Base-by-base conservation (phyloP, 2,113 vertebrate species). In the Caretta caretta region DNA sequence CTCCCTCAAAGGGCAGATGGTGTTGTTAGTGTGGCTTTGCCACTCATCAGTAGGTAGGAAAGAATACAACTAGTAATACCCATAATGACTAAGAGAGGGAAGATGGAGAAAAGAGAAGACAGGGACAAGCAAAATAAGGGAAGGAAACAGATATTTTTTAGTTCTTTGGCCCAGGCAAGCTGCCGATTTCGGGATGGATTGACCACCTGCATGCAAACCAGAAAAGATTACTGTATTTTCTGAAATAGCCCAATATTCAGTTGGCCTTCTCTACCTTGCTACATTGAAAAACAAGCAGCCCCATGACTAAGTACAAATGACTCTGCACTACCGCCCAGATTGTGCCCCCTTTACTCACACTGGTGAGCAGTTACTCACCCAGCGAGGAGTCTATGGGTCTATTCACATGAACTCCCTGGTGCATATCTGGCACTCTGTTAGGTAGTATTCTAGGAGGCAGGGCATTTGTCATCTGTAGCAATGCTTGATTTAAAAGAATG, bases 1-100 rank as follows among this genome's bases (percentile, higher is more conserved):
- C 85, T 59, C 80, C 29, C 84, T 95, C 76, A 20, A 13, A 62
- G 95, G 90, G 96, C 11, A 95, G 92, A 90, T 92, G 85, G 19
- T 90, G 78, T 51, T 24, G 27, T 62, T 62, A 62, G 59, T 13
- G 14, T 31, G 31, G 27, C 72, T 27, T 29, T 76, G 38, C 38
- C 25, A 10, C 24, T 86, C 38, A 22, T 10, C 20, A 19, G 19
- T 49, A 53, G 20, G 53, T 53, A 31, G 29, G 29, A 62, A 31
- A 31, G 8, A 49, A 76, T 49, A 84, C 24, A 14, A 22, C 24
- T n/a, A 69, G 29, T 38, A 24, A 54, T 4, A 20, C 8, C 51
- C 51, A 13, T 72, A 53, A 51, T 38, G 72, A 62, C 50, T 54
- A 46, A 54, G 20, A 51, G n/a, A 9, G 8, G 31, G 56, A 29